Evolutionary conservation across 2,888 invertebrate species (phyloP), one percentile per base, ranked within the genome.

Genomic region (Cephus spinipes): DNA sequence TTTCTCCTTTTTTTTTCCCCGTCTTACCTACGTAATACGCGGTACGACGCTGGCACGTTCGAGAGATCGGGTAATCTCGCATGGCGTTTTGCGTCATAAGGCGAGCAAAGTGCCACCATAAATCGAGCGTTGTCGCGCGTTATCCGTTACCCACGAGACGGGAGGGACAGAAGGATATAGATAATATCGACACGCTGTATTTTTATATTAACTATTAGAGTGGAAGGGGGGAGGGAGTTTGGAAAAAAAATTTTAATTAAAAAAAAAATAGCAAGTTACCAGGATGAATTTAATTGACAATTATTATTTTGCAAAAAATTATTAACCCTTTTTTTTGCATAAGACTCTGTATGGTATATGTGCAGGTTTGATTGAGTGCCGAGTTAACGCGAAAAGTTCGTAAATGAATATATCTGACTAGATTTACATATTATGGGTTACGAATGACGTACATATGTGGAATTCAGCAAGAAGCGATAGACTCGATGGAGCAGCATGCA

Each of bases 61-160:
- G 31, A 71, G 31, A 71, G 32, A 71, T 71, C 71, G 11, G 32
- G 71, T 71, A 71, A 71, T 71, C 71, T 71, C 32, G 31, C 12
- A n/a, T 31, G 71, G 32, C 31, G 32, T 33, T 71, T 71, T 71
- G 71, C 71, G 71, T 71, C 71, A 33, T 31, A 33, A 31, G 31
- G 71, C 71, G 71, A 71, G 71, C 71, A 71, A 71, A 71, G 71
- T 71, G 71, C 71, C 71, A 12, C 71, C 71, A 23, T 71, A 71
- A 71, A 71, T 71, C 71, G 71, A 71, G 32, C 4, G 32, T 31
- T 71, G 32, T 71, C 32, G 71, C 71, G 71, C 32, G 71, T 31
- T 71, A 71, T 71, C 71, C 12, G 71, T 71, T 71, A 33, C 32
- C 71, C 6, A 9, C 4, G 71, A 71, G 32, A 71, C 12, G 71